These are phyloP conservation scores for Carpatolechia fugitivella DNA, from an alignment of 2,888 invertebrate genomes.

Conservation along the genomic window DNA sequence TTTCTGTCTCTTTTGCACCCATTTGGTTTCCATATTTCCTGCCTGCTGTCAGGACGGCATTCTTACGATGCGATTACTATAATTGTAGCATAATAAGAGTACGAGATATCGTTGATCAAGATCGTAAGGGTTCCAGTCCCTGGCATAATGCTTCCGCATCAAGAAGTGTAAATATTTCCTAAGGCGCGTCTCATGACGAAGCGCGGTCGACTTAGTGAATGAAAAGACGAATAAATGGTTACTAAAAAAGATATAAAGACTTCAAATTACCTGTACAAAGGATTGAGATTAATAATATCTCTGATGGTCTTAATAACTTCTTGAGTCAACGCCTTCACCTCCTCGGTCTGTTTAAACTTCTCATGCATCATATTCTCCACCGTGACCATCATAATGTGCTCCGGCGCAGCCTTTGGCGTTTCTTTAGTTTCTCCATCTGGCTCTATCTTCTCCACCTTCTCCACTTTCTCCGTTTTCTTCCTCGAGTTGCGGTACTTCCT, in stretches of 20 bases:
- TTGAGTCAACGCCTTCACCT: conserved; percentile 97
- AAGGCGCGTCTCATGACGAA: no score
- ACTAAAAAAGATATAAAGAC: conserved; percentile 8
- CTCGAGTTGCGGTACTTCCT: conserved; percentile 66
- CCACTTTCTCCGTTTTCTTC: conserved; percentile 30
- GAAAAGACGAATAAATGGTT: no score
- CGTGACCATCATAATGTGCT: conserved; percentile 91
- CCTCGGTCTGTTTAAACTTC: conserved; percentile 93
- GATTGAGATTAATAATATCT: conserved; percentile 98
- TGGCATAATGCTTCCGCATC: no score
- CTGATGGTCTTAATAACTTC: conserved; percentile 98
- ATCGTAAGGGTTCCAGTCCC: no score
- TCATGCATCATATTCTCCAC: conserved; percentile 95
- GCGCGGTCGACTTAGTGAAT: no score
- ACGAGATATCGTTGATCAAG: no score
- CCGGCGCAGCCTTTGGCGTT: conserved; percentile 41
- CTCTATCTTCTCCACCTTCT: conserved; percentile 9
- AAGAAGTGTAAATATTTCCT: no score
- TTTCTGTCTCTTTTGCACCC: no score
- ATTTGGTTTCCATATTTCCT: no score
- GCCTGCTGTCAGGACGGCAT: no score
- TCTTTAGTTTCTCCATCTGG: conserved; percentile 33
- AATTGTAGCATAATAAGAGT: no score
- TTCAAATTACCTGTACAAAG: conserved; percentile 85
- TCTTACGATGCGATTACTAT: no score